Conservation (phyloP, 2,797 vertebrate species). For the Eospalax fontanierii region DNA sequence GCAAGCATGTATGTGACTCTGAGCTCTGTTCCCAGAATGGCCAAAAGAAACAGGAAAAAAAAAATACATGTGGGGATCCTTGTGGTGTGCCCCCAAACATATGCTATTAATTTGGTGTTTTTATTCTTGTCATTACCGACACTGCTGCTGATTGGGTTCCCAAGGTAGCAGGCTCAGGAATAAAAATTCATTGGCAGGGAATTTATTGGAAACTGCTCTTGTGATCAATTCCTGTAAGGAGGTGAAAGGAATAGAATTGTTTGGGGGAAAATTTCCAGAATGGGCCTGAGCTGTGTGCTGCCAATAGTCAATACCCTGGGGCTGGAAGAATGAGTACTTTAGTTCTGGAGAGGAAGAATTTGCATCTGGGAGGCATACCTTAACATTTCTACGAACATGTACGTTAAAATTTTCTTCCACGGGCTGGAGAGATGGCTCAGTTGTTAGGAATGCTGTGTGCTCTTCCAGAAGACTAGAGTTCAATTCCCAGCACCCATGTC, state of each 20-base stretch:
- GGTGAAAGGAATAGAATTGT: background rate
- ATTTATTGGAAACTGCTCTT: background rate
- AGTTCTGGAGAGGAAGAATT: background rate
- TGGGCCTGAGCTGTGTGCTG: background rate
- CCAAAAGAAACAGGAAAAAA: background rate
- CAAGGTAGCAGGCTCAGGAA: background rate
- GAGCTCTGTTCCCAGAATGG: background rate
- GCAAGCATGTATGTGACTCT: background rate
- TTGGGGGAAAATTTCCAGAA: background rate
- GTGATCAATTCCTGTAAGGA: background rate
- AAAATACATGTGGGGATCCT: background rate
- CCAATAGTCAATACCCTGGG: background rate
- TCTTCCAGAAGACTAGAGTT: too few species aligned
- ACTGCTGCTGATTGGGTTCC: background rate
- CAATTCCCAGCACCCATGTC: too few species aligned
- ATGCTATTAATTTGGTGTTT: background rate
- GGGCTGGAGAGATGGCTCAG: too few species aligned
- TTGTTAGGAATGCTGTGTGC: too few species aligned
- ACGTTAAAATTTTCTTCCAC: background rate
- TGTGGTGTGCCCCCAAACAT: background rate
- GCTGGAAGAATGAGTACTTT: background rate
- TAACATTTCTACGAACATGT: too few species aligned
- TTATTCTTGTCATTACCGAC: background rate
- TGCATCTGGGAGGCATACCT: background rate
- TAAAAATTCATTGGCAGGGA: background rate